Conservation (phyloP, 2,888 invertebrate genomes). For the Drosophila eohydei region DNA sequence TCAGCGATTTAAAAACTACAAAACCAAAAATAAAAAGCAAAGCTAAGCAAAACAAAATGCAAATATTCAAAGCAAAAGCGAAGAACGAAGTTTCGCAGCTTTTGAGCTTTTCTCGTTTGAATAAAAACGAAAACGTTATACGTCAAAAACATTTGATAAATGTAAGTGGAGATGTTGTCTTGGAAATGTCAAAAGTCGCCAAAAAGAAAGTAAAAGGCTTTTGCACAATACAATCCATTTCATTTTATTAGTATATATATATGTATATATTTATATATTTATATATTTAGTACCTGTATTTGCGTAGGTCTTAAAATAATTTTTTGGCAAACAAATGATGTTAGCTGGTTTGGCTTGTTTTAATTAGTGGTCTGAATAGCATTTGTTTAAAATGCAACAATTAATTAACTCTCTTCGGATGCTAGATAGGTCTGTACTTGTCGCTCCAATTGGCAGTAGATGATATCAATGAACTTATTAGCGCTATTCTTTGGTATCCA, state of each 20-base stretch:
- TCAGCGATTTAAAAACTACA: conserved; percentile 32
- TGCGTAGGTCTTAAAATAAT: conserved; percentile 1
- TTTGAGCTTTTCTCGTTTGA: conserved; percentile 37
- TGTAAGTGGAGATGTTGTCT: background rate
- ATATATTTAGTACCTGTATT: background rate
- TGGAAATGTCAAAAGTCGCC: conserved; percentile 67
- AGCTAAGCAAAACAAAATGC: conserved; percentile 9
- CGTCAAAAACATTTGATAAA: conserved; percentile 25
- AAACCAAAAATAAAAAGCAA: conserved; percentile 17
- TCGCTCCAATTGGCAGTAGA: background rate
- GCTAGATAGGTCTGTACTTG: conserved; percentile 1
- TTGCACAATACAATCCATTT: conserved; percentile 3
- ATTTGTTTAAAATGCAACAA: conserved; percentile 19
- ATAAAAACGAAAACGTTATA: conserved; percentile 59
- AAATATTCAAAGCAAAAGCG: conserved; percentile 28
- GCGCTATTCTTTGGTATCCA: conserved; percentile 20
- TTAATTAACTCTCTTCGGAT: conserved; percentile 4
- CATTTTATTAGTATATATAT: background rate
- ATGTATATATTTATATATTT: background rate
- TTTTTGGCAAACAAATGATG: conserved; percentile 44
- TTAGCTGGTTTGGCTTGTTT: conserved; percentile 35
- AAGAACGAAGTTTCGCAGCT: conserved; percentile 29
- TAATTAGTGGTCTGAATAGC: conserved; percentile 28
- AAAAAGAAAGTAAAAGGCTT: conserved; percentile 69
- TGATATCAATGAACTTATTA: conserved; percentile 61